phyloP scores from a whole-genome alignment of 2,888 invertebrate species.

The Oscheius sp. region DNA sequence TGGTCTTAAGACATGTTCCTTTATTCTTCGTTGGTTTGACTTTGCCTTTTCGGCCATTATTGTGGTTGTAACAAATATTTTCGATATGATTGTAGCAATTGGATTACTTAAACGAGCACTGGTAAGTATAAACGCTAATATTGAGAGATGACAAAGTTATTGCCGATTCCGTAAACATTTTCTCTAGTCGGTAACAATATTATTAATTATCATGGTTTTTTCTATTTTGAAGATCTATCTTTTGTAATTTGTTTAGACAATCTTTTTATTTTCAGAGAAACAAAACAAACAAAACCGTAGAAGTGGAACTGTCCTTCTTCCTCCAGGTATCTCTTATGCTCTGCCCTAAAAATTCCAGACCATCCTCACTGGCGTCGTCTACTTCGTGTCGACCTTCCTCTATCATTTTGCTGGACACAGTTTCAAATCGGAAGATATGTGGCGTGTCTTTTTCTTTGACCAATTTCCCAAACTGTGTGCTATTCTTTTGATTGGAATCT shows the following conservation, averaged over 20 bases:
- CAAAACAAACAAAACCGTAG: constrained; percentile 14
- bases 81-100: constrained; percentile 8
- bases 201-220: no score
- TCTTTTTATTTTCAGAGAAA: constrained; percentile 22
- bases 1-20: constrained; percentile 1
- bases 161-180: no score
- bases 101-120: background rate
- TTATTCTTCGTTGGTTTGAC: background rate
- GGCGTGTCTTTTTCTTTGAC: constrained; percentile 24
- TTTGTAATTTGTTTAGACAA: no score
- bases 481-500: constrained; percentile 23
- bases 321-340: no score
- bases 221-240: no score
- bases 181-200: no score
- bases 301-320: constrained; percentile 20
- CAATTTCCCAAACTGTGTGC: constrained; percentile 24
- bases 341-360: no score
- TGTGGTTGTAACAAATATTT: background rate
- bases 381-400: background rate
- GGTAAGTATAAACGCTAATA: background rate
- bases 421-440: constrained; percentile 21
- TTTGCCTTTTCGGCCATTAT: background rate
- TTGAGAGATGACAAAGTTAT: background rate
- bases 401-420: constrained; percentile 15
- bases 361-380: constrained; percentile 10